Evolutionary conservation across 2,888 invertebrate genomes (phyloP).

Genomic region (Corbicula japonica): DNA sequence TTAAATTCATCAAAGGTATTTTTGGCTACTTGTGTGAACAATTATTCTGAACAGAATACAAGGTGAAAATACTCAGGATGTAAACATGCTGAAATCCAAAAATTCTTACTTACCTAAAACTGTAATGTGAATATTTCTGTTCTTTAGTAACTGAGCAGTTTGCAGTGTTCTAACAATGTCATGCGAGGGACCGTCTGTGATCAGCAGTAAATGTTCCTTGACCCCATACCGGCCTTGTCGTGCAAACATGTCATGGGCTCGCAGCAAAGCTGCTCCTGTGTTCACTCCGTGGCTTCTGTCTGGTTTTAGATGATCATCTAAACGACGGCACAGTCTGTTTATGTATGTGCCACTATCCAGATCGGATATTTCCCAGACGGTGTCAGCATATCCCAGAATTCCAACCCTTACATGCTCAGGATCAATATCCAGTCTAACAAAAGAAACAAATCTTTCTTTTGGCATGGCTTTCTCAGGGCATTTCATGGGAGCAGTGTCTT

Average conservation of each 20-base stretch:
- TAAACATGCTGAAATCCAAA: not conserved
- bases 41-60: not conserved
- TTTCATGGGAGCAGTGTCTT: not conserved
- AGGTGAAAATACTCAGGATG: not conserved
- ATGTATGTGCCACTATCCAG: not conserved
- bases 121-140: conserved; percentile 10
- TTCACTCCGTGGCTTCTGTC: not conserved
- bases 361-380: not conserved
- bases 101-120: conserved; percentile 23
- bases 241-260: conserved; percentile 13
- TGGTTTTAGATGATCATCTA: conserved; percentile 3
- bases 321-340: not conserved
- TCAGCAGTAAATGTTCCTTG: conserved; percentile 17
- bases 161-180: not conserved
- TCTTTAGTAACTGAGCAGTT: conserved; percentile 2
- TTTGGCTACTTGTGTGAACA: not conserved
- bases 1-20: not conserved
- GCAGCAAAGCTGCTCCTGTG: conserved; percentile 4
- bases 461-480: not conserved
- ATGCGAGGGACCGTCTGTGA: conserved; percentile 3
- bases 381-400: conserved; percentile 13
- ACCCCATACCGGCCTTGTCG: conserved; percentile 2
- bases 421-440: conserved; percentile 27
- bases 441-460: not conserved
- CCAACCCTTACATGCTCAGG: conserved; percentile 9